Conservation (phyloP, 2,888 invertebrate species). For the Hedya salicella region DNA sequence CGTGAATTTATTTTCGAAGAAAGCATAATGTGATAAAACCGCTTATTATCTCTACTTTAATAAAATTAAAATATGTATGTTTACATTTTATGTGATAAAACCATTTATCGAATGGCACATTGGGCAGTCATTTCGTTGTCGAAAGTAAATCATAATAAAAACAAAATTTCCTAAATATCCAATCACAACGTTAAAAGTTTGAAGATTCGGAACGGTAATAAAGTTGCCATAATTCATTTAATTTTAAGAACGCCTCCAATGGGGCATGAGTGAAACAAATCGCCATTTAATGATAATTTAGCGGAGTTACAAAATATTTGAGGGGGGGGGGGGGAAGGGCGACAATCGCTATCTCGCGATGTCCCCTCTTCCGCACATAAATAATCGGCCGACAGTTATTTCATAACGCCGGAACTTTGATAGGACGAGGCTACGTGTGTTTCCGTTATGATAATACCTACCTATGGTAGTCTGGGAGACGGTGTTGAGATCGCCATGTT, state of each 20-base stretch:
- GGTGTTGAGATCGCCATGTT: neutral
- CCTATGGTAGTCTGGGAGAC: conserved; percentile 7
- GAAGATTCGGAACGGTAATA: conserved; percentile 20
- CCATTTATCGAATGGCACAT: no score
- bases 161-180: conserved; percentile 9
- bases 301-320: conserved; percentile 71
- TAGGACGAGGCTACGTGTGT: conserved; percentile 65
- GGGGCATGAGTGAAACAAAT: conserved; percentile 70
- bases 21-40: no score
- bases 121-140: neutral
- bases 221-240: conserved; percentile 55
- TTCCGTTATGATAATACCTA: conserved; percentile 50
- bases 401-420: conserved; percentile 77
- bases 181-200: conserved; percentile 5
- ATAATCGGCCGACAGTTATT: conserved; percentile 78
- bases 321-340: conserved; percentile 67
- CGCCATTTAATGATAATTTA: conserved; percentile 72
- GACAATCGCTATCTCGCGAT: conserved; percentile 72
- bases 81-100: no score
- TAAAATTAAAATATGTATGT: no score
- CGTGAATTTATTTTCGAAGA: no score
- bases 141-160: conserved; percentile 12
- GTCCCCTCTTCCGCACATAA: conserved; percentile 77
- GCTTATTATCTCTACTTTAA: no score
- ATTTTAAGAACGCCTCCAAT: conserved; percentile 56